Conservation (phyloP, 2,113 vertebrate genomes). For the Ovis canadensis region DNA sequence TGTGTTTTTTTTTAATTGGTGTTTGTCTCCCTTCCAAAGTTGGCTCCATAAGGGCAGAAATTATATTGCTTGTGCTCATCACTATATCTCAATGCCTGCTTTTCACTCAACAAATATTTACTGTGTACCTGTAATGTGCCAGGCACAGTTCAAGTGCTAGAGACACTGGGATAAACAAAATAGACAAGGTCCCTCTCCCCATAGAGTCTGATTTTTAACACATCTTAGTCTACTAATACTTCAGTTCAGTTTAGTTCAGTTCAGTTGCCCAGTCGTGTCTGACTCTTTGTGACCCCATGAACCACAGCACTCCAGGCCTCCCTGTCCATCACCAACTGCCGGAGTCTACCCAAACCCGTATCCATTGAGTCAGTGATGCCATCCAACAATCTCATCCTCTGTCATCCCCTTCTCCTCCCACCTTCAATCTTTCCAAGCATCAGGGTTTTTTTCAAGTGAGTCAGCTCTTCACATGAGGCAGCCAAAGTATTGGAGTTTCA, state of each 20-base stretch:
- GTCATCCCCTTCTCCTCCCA: background rate
- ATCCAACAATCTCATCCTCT: background rate
- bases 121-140: background rate
- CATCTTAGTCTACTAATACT: background rate
- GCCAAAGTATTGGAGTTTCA: background rate
- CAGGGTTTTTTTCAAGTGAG: background rate
- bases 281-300: background rate
- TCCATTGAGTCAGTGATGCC: background rate
- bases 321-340: background rate
- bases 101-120: background rate
- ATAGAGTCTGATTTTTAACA: background rate
- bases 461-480: background rate
- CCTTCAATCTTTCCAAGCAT: background rate
- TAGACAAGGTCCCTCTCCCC: background rate
- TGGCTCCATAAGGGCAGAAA: background rate
- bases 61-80: background rate
- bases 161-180: background rate
- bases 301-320: background rate
- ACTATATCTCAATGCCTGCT: background rate
- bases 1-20: background rate
- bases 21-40: background rate
- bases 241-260: background rate
- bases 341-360: fast-evolving
- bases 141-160: background rate
- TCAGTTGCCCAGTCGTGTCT: background rate